These are phyloP conservation scores for Laupala kohalensis DNA, from an alignment of 1,140 invertebrate genomes.

Conservation along the genomic window DNA sequence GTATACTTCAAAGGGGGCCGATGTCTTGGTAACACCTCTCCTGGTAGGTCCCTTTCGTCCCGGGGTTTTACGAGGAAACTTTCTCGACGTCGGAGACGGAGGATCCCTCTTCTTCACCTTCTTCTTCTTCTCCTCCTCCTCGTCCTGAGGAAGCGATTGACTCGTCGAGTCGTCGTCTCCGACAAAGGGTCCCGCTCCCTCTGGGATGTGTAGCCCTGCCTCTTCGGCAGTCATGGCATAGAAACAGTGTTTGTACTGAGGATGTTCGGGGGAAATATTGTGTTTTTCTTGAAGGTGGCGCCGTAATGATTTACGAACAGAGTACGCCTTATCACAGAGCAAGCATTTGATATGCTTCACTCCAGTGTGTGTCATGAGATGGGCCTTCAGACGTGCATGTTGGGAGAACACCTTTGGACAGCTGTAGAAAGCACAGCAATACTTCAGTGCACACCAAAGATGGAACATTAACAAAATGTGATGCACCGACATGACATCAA, in stretches of 20 bases:
- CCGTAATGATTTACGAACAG: conserved; percentile 16
- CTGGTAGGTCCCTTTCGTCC: neutral
- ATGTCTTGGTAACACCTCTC: neutral
- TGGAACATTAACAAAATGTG: too few species aligned
- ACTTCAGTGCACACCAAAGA: too few species aligned
- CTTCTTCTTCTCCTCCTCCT: conserved; percentile 1
- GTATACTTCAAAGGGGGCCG: conserved; percentile 4
- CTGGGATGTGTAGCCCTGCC: conserved; percentile 17
- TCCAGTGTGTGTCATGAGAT: conserved; percentile 20
- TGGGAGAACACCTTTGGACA: conserved; percentile 17
- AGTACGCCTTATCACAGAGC: conserved; percentile 18
- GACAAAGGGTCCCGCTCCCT: neutral
- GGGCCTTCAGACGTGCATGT: conserved; percentile 15
- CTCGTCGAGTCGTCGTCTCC: conserved; percentile 3
- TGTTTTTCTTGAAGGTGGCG: conserved; percentile 18
- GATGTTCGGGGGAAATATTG: conserved; percentile 15
- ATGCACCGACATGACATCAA: neutral
- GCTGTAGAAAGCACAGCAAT: conserved; percentile 6
- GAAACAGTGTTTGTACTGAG: conserved; percentile 18
- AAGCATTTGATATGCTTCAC: conserved; percentile 19
- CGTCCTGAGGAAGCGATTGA: neutral
- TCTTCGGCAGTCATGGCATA: conserved; percentile 17
- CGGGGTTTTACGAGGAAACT: neutral
- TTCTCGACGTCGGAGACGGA: neutral
- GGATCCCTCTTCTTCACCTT: neutral